Evolutionary conservation across 2,113 vertebrate species (phyloP).

Genomic region (Elephas maximus): DNA sequence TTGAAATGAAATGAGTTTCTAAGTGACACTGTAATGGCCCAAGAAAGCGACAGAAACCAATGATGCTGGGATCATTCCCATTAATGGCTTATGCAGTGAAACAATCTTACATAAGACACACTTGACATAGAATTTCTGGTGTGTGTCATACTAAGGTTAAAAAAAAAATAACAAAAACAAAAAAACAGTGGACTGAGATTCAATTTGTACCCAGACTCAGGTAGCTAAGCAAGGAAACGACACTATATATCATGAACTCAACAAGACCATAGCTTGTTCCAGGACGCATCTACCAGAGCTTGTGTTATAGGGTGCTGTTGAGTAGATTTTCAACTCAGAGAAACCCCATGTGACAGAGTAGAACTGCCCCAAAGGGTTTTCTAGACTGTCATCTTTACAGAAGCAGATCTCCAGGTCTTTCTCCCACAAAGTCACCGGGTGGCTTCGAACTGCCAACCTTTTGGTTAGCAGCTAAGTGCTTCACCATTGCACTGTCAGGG

Average conservation of each 20-base stretch:
- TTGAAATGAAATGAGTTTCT: slow-evolving; percentile 14
- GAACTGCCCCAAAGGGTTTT: too few species aligned
- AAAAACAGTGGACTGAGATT: not conserved
- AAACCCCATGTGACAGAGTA: not conserved
- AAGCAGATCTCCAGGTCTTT: too few species aligned
- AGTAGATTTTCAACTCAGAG: too few species aligned
- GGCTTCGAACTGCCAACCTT: too few species aligned
- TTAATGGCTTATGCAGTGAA: not conserved
- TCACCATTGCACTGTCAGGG: not conserved
- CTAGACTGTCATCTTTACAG: not conserved
- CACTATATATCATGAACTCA: not conserved
- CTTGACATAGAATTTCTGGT: not conserved
- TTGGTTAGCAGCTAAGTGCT: not conserved
- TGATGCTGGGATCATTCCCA: not conserved
- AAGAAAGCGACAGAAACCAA: not conserved
- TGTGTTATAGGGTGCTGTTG: too few species aligned
- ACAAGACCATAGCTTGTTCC: not conserved
- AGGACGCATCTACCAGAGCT: too few species aligned
- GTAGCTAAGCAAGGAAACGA: not conserved
- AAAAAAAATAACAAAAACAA: not conserved
- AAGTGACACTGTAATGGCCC: not conserved
- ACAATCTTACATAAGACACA: not conserved
- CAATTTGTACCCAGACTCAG: not conserved
- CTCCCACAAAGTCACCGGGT: too few species aligned
- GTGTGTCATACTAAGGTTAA: not conserved